Conservation (phyloP, 2,888 invertebrate species). For the Drosophila mimetica region DNA sequence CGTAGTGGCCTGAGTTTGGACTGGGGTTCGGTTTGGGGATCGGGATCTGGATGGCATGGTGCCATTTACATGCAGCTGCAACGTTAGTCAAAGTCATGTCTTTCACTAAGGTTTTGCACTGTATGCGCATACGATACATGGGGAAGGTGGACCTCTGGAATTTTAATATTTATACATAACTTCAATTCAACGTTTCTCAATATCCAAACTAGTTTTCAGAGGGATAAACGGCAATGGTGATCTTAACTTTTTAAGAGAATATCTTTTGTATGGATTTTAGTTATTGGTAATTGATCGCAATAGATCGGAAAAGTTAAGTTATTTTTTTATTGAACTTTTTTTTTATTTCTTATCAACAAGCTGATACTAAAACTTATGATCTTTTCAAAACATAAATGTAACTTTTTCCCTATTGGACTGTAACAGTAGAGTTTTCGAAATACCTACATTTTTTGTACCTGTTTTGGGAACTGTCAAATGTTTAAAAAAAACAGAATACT, state of each 20-base stretch:
- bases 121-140: slow-evolving; percentile 13
- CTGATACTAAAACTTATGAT: too few species aligned
- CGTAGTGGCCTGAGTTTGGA: slow-evolving; percentile 7
- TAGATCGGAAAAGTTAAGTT: too few species aligned
- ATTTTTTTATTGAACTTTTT: too few species aligned
- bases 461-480: not conserved
- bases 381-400: too few species aligned
- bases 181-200: not conserved
- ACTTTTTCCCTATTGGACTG: too few species aligned
- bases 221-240: not conserved
- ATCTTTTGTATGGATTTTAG: too few species aligned
- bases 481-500: not conserved
- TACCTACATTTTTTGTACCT: not conserved
- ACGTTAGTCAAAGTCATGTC: slow-evolving; percentile 79
- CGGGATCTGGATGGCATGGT: slow-evolving; percentile 47
- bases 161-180: not conserved
- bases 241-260: too few species aligned
- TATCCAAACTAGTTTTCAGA: not conserved
- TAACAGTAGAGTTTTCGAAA: too few species aligned
- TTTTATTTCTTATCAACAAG: too few species aligned
- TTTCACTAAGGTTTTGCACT: slow-evolving; percentile 54
- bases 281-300: too few species aligned
- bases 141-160: slow-evolving; percentile 17
- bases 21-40: not conserved
- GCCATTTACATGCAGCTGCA: slow-evolving; percentile 75